Evolutionary conservation across 2,797 vertebrate genomes (phyloP).

Genomic region (Poecilia picta): DNA sequence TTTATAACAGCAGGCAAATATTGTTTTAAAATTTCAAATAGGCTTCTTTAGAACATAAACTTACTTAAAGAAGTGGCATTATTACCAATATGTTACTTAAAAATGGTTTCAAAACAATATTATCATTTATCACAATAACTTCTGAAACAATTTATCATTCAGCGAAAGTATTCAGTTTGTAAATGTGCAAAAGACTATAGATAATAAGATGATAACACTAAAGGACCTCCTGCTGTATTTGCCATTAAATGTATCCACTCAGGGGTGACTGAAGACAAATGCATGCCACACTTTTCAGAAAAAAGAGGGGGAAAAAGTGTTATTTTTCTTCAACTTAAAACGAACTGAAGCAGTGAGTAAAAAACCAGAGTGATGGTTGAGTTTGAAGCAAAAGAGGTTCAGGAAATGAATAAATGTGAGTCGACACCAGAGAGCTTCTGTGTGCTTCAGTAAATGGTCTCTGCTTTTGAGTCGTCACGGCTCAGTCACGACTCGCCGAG

Average conservation of each 20-base stretch:
- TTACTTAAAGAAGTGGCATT: too few relatives aligned
- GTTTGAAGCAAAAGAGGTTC: not conserved
- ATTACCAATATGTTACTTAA: too few relatives aligned
- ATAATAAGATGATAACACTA: not conserved
- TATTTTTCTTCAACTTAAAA: not conserved
- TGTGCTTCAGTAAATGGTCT: conserved; percentile 25
- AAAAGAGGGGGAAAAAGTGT: not conserved
- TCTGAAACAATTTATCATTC: too few relatives aligned
- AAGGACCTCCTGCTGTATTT: not conserved
- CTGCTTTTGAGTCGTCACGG: conserved; percentile 1
- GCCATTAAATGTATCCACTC: not conserved
- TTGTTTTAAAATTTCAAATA: too few relatives aligned
- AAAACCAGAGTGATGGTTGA: not conserved
- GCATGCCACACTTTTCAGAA: not conserved
- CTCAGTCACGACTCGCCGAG: conserved; percentile 7
- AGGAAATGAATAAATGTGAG: not conserved
- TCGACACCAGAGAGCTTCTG: not conserved
- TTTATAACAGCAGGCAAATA: too few relatives aligned
- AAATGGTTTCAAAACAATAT: too few relatives aligned
- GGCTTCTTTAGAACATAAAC: too few relatives aligned
- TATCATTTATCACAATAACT: not conserved
- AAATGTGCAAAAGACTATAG: not conserved
- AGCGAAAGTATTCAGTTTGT: not conserved
- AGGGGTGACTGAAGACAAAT: not conserved
- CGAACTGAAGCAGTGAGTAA: not conserved